These are phyloP conservation scores for Philantomba maxwellii DNA, from an alignment of 2,113 vertebrate genomes.

Conservation along the genomic window DNA sequence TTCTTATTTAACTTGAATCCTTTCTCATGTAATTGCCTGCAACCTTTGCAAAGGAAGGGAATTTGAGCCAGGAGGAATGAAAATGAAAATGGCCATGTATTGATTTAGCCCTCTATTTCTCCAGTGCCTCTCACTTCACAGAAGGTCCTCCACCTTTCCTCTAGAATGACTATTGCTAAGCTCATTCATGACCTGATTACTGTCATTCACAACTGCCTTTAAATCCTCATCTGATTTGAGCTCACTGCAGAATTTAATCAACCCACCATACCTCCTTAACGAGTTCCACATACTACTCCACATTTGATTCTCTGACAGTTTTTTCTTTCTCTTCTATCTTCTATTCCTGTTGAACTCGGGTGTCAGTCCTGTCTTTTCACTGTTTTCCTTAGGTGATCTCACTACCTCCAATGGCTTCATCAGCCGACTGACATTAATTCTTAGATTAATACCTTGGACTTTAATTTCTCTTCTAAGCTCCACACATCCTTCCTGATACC, in stretches of 20 bases:
- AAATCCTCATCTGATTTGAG: background rate
- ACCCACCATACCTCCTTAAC: background rate
- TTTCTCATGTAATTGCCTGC: background rate
- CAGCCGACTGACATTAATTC: background rate
- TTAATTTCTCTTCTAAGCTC: background rate
- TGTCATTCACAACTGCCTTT: background rate
- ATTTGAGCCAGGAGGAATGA: background rate
- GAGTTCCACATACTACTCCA: background rate
- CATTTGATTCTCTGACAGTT: background rate
- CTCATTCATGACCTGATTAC: background rate
- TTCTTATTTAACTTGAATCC: conserved; percentile 7
- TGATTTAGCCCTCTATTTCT: background rate
- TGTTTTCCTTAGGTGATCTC: background rate
- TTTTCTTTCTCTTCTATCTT: background rate
- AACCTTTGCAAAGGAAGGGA: background rate
- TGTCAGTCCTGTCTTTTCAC: background rate
- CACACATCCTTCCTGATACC: background rate
- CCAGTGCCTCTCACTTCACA: background rate
- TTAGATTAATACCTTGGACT: background rate
- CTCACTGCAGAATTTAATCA: background rate
- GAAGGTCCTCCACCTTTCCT: background rate
- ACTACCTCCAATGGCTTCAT: background rate
- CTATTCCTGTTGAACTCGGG: background rate
- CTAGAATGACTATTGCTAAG: background rate
- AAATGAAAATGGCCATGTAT: background rate